phyloP scores from a whole-genome alignment of 64 coral and sea anemone genomes.

The Montipora foliosa region DNA sequence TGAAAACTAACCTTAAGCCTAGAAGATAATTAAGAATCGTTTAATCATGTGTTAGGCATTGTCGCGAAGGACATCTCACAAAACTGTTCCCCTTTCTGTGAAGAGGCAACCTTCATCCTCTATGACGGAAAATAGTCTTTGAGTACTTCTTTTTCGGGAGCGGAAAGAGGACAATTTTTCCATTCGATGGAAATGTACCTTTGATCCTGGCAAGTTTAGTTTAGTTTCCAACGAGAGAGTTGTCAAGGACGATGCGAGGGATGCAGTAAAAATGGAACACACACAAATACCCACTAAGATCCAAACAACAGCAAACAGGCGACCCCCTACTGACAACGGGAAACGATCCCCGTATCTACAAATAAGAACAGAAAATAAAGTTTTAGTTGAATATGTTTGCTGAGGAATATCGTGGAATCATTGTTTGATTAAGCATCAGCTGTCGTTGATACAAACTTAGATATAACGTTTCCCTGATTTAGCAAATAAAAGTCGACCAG shows the following conservation, averaged over 20 bases:
- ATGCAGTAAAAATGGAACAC: conserved; percentile 95
- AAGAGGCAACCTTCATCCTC: no score
- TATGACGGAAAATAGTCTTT: no score
- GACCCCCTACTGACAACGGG: conserved; percentile 81
- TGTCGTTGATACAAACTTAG: no score
- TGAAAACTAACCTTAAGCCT: no score
- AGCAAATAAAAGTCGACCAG: no score
- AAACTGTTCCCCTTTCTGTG: no score
- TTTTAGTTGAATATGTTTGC: not conserved
- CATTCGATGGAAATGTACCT: not conserved
- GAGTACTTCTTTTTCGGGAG: not conserved
- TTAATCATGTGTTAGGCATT: no score
- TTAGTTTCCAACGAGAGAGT: conserved; percentile 83
- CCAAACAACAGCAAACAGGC: conserved; percentile 91
- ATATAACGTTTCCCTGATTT: no score
- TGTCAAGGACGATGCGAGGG: conserved; percentile 87
- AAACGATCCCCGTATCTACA: conserved; percentile 80
- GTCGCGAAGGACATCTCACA: no score
- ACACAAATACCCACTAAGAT: conserved; percentile 96
- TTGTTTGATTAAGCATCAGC: no score
- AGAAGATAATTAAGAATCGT: no score
- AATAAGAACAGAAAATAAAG: not conserved
- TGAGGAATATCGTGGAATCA: no score
- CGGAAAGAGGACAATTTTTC: not conserved
- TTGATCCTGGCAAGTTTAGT: conserved; percentile 73